Evolutionary conservation across 2,888 invertebrate species (phyloP), one percentile per base, ranked within the genome.

Genomic region (Boloria selene): DNA sequence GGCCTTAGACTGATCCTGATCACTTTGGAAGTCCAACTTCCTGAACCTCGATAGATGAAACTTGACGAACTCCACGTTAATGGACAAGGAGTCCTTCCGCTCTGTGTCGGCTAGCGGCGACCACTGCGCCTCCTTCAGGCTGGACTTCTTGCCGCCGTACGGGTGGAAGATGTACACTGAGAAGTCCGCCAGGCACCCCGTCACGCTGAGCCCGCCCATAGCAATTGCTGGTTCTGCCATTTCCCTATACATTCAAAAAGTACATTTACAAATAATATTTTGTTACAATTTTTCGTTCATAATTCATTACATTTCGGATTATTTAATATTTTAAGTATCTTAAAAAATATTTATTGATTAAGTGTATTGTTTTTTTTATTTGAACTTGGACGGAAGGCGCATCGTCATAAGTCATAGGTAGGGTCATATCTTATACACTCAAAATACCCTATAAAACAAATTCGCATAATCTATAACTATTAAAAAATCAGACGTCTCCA

Each of bases 101-200:
- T 98, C 98, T 70, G 96, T 96, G 79, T 97, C 97, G 0, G 96
- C 95, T 3, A 97, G 89, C 0, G 97, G 97, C 0, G 97, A 97
- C 95, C 97, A 97, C 82, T 97, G 97, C 0, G 96, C 95, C 82
- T 96, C 96, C 82, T 96, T 96, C 10, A 90, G 71, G 76, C 95
- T 95, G 60, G 96, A 93, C 86, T 97, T 97, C 86, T 98, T 98
- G 58, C 96, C 96, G 7, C 98, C 98, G 83, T 99, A 99, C 0
- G 99, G 99, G 91, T 99, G 99, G 92, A 99, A 99, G 79, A 99
- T 98, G 87, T 98, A 98, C 3, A 99, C 96, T 2, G 98, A 98
- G 90, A 99, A 99, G 88, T 99, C 98, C 0, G 98, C 97, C 68
- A 99, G 93, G 78, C 98, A 98, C 0, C 98, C 98, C 0, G 99